Evolutionary conservation across 1,140 invertebrate species (phyloP), one percentile per base, ranked within the genome.

Genomic region (Amyelois transitella): DNA sequence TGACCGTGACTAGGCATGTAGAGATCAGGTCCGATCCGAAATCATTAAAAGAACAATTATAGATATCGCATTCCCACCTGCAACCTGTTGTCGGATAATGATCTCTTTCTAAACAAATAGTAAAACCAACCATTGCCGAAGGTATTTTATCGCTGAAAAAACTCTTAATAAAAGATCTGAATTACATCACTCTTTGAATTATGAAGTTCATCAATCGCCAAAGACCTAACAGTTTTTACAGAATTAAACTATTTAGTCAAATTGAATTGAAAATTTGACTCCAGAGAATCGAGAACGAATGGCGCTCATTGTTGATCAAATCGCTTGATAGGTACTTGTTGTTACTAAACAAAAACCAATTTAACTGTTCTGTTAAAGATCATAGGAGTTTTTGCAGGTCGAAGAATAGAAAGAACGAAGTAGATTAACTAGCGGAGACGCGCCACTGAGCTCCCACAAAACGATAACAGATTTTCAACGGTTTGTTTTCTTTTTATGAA

Each of bases 31-130:
- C 64, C 76, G 76, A 81, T 81, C 82, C 79, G 73, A 75, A 84
- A 87, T 83, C 84, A 84, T 87, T 86, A 87, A 84, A 84, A 86
- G 81, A 83, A 87, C 81, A 85, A 87, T 86, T 85, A 87, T 85
- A 85, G 81, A 84, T 87, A 87, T 84, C 81, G 77, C 65, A 77
- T 84, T 82, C 78, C 77, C 80, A 81, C 83, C 84, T 85, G 81
- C 79, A 85, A 84, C 81, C 76, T 77, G 81, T 81, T 83, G 80
- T 70, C 62, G 75, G 80, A 84, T 87, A 80, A 80, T 84, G 75
- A 85, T 85, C 81, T 87, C 65, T 67, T 73, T 83, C 67, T 81
- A 85, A 86, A 83, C 80, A 86, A 86, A 86, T 74, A 86, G 64
- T 72, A 24, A 68, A 70, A 72, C 66, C 71, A 60, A 60, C 51